Evolutionary conservation across 2,797 vertebrate genomes (phyloP), one percentile per base, ranked within the genome.

Genomic region (Peromyscus attwateri): DNA sequence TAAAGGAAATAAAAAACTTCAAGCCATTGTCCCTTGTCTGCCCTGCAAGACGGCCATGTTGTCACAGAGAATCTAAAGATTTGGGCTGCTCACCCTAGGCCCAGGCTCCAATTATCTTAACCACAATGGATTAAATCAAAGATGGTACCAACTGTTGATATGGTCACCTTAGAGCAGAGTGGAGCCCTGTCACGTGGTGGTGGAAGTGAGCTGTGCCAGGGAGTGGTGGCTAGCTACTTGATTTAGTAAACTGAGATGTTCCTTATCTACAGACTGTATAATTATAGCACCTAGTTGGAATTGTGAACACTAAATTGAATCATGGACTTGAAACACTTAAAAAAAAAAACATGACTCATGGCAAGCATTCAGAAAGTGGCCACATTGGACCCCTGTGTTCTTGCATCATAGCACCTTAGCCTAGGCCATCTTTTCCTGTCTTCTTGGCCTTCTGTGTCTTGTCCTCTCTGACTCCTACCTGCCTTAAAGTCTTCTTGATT

Each of bases 331-430:
- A 43, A 68, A 25, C 49, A 4, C 21, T 29, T 5, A 29, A 71
- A n/a, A 52, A 29, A 23, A 73, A 40, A 40, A 37, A 25, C 23
- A 17, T 29, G 70, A 40, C 6, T 62, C 13, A 37, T 52, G 60
- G 49, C 34, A 29, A 85, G 1, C 13, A 5, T 17, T 84, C 21
- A 68, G 2, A 19, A 60, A 25, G 64, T 8, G 49, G 19, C 40
- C 1, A 14, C 0, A 0, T 43, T 73, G 46, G n/a, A 71, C 23
- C 60, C 71, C 37, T 2, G 1, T 6, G n/a, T 77, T 29, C 37
- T 76, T 10, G 13, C 16, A 19, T n/a, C 27, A 60, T 0, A 12
- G 43, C 19, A 7, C 10, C 19, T 52, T 70, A 40, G 52, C 3
- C 10, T 62, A n/a, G 17, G 23, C 21, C 13, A 8, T 34, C 17